Base-by-base conservation (phyloP, 2,113 vertebrate genomes). In the Tamias sibiricus region DNA sequence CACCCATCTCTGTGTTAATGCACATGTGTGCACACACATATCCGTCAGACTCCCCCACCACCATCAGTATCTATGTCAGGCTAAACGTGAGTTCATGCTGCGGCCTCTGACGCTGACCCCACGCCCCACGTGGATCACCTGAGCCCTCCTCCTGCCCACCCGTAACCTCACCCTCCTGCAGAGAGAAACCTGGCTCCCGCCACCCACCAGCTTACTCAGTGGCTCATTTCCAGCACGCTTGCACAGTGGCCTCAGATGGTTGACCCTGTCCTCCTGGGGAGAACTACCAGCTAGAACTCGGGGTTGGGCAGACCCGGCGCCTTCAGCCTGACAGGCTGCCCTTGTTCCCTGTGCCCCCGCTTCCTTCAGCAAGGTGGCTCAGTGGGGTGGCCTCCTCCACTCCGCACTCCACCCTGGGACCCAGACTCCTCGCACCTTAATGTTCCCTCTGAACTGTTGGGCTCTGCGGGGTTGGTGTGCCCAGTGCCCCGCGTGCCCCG, bases 281-380 rank as follows among this genome's bases (percentile, higher is more conserved):
- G 13, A 35, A 30, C 2, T 16, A 12, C 30, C 30, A 2, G 6
- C 44, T 1, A 1, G 4, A 13, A 0, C 2, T 2, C 37, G 14
- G 13, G 1, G 7, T 19, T 24, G 54, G 4, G 54, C 54, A 57
- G 54, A 57, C 54, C 54, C 20, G 22, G 54, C 8, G 16, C 49
- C 49, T 52, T 52, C 49, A 52, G 49, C 4, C 49, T 52, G 49
- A 57, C 54, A 52, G 22, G 7, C 20, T 22, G 20, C 20, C 2
- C 54, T 54, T 6, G 2, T 24, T 57, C 22, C 20, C 54, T 22
- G 49, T 57, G 8, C 20, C 3, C 14, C 30, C 4, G 17, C 24
- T 42, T 30, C 16, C 32, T 22, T 13, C 62, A 11, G 66, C 1
- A 11, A 84, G n/a, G 10, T 3, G 19, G 28, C 5, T 9, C 22